phyloP scores from a whole-genome alignment of 1,140 invertebrate species.

The Penaeus chinensis region DNA sequence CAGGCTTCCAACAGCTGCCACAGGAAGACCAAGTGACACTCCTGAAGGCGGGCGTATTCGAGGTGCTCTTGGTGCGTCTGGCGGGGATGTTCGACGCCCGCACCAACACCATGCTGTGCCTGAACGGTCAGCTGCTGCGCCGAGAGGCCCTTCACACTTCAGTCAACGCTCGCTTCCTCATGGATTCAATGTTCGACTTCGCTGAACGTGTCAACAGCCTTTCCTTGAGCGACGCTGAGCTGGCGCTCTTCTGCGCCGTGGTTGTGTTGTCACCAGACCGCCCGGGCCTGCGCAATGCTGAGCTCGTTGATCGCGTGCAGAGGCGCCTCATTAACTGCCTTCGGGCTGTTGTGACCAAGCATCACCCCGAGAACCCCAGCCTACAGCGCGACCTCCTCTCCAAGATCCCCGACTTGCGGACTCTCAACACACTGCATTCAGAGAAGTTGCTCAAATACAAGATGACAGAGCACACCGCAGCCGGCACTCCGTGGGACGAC shows the following conservation, averaged over 20 bases:
- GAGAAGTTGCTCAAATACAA: constrained; percentile 95
- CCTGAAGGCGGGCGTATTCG: constrained; percentile 94
- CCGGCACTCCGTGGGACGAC: constrained; percentile 68
- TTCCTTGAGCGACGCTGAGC: constrained; percentile 89
- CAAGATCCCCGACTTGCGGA: constrained; percentile 94
- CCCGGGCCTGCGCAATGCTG: constrained; percentile 90
- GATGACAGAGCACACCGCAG: constrained; percentile 86
- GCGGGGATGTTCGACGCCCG: constrained; percentile 89
- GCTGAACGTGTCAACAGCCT: constrained; percentile 92
- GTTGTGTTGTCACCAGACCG: constrained; percentile 93
- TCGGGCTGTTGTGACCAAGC: constrained; percentile 83
- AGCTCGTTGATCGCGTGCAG: constrained; percentile 93
- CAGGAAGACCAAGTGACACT: constrained; percentile 97
- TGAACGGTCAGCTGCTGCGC: constrained; percentile 91
- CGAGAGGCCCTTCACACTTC: constrained; percentile 83
- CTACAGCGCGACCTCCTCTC: constrained; percentile 89
- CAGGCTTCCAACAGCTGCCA: constrained; percentile 92
- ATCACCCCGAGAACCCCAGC: constrained; percentile 78
- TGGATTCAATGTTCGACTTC: constrained; percentile 98
- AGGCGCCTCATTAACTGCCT: constrained; percentile 85
- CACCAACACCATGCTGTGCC: constrained; percentile 79
- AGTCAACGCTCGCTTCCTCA: constrained; percentile 91
- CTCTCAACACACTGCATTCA: constrained; percentile 94
- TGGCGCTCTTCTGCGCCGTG: constrained; percentile 94
- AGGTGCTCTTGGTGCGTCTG: constrained; percentile 90